Conservation (phyloP, 2,888 invertebrate species). For the Xiphydria camelus region DNA sequence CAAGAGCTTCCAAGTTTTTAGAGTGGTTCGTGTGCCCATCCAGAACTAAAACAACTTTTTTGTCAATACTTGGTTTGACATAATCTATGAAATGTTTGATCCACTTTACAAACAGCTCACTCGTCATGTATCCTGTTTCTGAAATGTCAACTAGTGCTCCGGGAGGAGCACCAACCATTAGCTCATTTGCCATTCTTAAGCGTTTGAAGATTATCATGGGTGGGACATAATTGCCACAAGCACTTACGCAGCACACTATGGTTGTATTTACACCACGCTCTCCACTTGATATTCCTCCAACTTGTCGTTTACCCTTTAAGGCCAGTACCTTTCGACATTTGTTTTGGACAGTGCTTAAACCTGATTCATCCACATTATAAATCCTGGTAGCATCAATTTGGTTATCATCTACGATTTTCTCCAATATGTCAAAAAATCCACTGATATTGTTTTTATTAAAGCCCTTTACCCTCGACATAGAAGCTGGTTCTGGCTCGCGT, state of each 20-base stretch:
- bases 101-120: constrained; percentile 30
- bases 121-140: constrained; percentile 31
- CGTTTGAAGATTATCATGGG: constrained; percentile 34
- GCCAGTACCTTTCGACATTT: constrained; percentile 24
- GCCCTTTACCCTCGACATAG: constrained; percentile 22
- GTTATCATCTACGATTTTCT: constrained; percentile 25
- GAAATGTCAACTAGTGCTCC: constrained; percentile 18
- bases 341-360: constrained; percentile 26
- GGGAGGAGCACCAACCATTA: constrained; percentile 22
- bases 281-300: constrained; percentile 25
- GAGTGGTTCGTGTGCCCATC: constrained; percentile 37
- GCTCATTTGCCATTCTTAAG: constrained; percentile 19
- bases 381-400: constrained; percentile 21
- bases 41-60: constrained; percentile 32
- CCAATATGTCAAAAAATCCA: constrained; percentile 26
- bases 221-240: constrained; percentile 27
- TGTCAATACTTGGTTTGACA: constrained; percentile 25
- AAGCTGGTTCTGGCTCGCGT: constrained; percentile 19
- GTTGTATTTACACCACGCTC: constrained; percentile 30
- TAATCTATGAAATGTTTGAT: constrained; percentile 44
- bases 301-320: constrained; percentile 25
- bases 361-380: constrained; percentile 31
- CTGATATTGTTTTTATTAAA: constrained; percentile 25
- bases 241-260: constrained; percentile 25
- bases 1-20: constrained; percentile 30